Evolutionary conservation across 2,888 invertebrate species (phyloP), one percentile per base, ranked within the genome.

Genomic region (Leucozona laternaria): DNA sequence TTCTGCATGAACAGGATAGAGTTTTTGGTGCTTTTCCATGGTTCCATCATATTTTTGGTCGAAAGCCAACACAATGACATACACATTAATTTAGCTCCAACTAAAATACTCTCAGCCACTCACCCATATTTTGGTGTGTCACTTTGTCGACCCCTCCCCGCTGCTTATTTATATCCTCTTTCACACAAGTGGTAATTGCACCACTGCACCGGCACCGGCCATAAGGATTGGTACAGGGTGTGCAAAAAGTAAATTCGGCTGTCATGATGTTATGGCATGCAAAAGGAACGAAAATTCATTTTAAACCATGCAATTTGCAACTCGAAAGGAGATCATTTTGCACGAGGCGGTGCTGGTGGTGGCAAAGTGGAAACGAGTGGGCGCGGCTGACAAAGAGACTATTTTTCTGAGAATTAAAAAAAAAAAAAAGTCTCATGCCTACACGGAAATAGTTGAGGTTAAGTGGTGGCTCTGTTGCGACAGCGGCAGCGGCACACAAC

Each of bases 401-500:
- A 58, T 82, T 82, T 71, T 60, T 43, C 2, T n/a, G 34, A 58
- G 50, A 66, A 57, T 53, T 34, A 72, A 60, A 34, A 45, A 64
- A 37, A 31, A 60, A 17, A 55, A 25, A 22, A 58, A 37, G 37
- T 22, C 20, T 28, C 43, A 34, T 73, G 72, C 72, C 81, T 77
- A 81, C 85, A 77, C 85, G 85, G 85, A 85, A 85, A 73, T 81
- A 85, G 80, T 70, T 72, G 66, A 55, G 53, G 66, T 71, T 50
- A 45, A 85, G 80, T 85, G 77, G 68, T 80, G 76, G 64, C 64
- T 71, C 34, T 73, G 73, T 50, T 50, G 66, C 64, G 34, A 75
- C 76, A 82, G 22, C 37, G 25, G 25, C 50, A 20, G 2, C 48
- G 10, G 11, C 20, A 5, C 15, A 50, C 20, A 13, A 50, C 50